Evolutionary conservation across 1,140 invertebrate species (phyloP).

Genomic region (Bradysia coprophila): DNA sequence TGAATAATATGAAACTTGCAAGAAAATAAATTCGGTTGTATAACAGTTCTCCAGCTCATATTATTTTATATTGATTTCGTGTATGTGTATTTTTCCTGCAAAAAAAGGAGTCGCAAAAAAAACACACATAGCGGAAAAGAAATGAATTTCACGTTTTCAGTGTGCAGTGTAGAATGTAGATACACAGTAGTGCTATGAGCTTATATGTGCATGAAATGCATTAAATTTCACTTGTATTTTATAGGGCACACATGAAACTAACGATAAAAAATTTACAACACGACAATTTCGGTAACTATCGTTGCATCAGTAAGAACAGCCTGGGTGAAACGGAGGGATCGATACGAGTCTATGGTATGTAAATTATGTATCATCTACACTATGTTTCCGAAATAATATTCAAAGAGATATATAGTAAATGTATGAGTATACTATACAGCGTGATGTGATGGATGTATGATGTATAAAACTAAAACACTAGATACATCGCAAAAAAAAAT

Average conservation of each 20-base stretch:
- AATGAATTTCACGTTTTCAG: too few species aligned
- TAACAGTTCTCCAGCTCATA: background rate
- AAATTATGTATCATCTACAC: background rate
- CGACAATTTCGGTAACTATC: conserved; percentile 66
- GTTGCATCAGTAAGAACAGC: conserved; percentile 81
- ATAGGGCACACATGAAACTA: conserved; percentile 64
- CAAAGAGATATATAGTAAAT: too few species aligned
- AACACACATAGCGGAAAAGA: too few species aligned
- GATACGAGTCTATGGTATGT: conserved; percentile 77
- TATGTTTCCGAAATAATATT: too few species aligned
- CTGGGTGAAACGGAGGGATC: conserved; percentile 85
- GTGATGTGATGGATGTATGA: too few species aligned
- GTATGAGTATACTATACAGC: too few species aligned
- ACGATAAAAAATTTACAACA: conserved; percentile 59
- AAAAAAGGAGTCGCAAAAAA: background rate
- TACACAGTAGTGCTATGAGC: too few species aligned
- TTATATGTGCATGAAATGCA: too few species aligned
- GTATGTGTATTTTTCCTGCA: background rate
- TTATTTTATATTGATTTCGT: background rate
- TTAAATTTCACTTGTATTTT: background rate
- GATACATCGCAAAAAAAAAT: too few species aligned
- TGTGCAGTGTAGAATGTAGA: too few species aligned
- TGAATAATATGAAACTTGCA: conserved; percentile 12
- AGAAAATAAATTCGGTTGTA: too few species aligned
- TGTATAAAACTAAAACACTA: too few species aligned